Base-by-base conservation (phyloP, 2,888 invertebrate genomes). In the Brenthis ino region DNA sequence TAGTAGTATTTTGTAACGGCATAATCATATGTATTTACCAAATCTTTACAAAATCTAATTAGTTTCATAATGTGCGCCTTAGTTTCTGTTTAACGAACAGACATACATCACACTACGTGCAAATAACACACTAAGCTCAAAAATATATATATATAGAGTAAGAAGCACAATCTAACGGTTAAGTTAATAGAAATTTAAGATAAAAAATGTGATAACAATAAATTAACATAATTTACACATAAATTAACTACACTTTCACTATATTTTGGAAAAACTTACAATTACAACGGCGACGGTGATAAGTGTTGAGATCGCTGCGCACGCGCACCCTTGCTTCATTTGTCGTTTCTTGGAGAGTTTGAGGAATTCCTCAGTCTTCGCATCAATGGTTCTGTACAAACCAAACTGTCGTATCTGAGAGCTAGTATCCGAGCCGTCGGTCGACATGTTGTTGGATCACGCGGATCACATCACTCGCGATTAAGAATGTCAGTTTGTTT, bases 251-350 rank as follows among this genome's bases (percentile, higher is more conserved):
- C 37, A 65, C 64, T 69, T 69, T 67, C 56, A 67, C 57, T 37
- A 64, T 58, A 63, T 65, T 24, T 16, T 16, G 13, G 43, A 63
- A 33, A 48, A 67, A 91, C 92, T 91, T 72, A 93, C 93, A 82
- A 93, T 83, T 72, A 92, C 89, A 81, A 92, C 79, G 74, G 88
- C 86, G 76, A 92, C 91, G 70, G 93, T 92, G 70, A 93, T 82
- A 0, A 87, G 88, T 0, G 92, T 89, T 13, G 91, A 89, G 0
- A 91, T 82, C 11, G 87, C 89, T 0, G 93, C 93, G 77, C 93
- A 93, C 0, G 86, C 86, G 77, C 92, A 92, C 74, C 92, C 92
- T 75, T 90, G 91, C 64, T 84, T 79, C 11, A 93, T 84, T 79
- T 93, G 93, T 16, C 89, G 77, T 69, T 81, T 87, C 73, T 85